Evolutionary conservation across 2,113 vertebrate genomes (phyloP), one percentile per base, ranked within the genome.

Genomic region (Crotophaga sulcirostris): DNA sequence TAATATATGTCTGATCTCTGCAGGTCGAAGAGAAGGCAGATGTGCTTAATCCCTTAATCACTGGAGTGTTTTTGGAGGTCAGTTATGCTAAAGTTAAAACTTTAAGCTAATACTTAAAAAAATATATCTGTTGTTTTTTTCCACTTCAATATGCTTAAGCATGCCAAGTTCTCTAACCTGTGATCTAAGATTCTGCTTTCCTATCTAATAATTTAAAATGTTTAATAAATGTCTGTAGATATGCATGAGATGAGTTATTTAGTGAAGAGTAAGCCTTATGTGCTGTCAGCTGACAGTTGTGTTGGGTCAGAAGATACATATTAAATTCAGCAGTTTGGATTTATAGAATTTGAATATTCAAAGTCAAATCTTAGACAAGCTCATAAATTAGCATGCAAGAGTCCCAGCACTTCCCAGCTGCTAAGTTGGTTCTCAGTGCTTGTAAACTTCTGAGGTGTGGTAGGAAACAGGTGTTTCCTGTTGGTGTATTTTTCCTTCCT

Each of bases 31-130:
- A 99, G 97, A 99, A 99, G 94, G 98, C 98, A 88, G 99, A 99
- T 7, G 95, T 99, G 67, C 98, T 99, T 88, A 99, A 99, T 97
- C 99, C 99, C 23, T 97, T 99, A 94, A 99, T 99, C 91, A 99
- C 99, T 7, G 99, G 98, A 87, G 98, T 99, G 75, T 99, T 99
- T 97, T 97, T 99, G 77, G 99, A 99, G 99, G 99, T 99, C 89
- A 97, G 99, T 99, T 89, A 80, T 81, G 42, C 63, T 91, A 67
- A 84, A 45, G 29, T 81, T 94, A 80, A 90, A 89, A 88, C 60
- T 80, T 92, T 93, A 89, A 79, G 59, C 90, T 95, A 89, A 88
- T 96, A 75, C 55, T 79, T 89, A 47, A 49, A 92, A n/a, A 90
- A 93, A 79, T 85, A 92, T 15, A 93, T 66, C 34, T 17, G 7